These are phyloP conservation scores for Chamaetylas fuelleborni DNA, from an alignment of 2,113 vertebrate species.

Conservation along the genomic window DNA sequence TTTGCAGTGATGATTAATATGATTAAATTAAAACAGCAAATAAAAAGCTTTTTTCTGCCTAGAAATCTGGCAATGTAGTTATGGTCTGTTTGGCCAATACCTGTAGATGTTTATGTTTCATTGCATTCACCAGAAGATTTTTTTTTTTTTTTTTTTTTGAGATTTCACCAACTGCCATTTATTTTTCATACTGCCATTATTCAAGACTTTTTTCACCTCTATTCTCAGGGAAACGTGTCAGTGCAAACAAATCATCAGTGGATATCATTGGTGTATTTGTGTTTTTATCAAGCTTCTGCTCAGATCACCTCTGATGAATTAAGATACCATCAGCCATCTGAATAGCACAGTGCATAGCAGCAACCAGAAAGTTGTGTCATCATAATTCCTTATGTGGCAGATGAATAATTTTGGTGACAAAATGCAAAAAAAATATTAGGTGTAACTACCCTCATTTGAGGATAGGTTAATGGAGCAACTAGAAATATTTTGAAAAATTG, in stretches of 20 bases:
- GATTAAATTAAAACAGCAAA: not conserved
- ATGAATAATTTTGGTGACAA: not conserved
- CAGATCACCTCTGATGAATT: not conserved
- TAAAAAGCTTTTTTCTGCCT: slow-evolving; percentile 30
- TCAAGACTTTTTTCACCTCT: not conserved
- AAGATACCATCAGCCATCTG: not conserved
- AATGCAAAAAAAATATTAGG: not conserved
- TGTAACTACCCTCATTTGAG: not conserved
- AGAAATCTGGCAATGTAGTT: slow-evolving; percentile 56
- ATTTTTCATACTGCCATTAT: too few relatives aligned
- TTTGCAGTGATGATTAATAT: slow-evolving; percentile 28
- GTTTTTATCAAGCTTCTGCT: not conserved
- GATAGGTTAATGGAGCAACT: not conserved
- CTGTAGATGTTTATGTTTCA: not conserved
- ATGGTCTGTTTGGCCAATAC: not conserved
- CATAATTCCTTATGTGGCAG: not conserved
- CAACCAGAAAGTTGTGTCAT: not conserved
- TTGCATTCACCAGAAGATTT: not conserved
- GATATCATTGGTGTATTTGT: not conserved
- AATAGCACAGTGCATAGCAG: not conserved
- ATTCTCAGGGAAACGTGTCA: not conserved
- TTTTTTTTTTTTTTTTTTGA: not conserved
- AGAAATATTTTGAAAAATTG: not conserved
- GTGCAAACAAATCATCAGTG: not conserved
- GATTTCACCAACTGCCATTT: not conserved